Evolutionary conservation across 2,797 vertebrate species (phyloP), one percentile per base, ranked within the genome.

Genomic region (Anolis apletophallus): DNA sequence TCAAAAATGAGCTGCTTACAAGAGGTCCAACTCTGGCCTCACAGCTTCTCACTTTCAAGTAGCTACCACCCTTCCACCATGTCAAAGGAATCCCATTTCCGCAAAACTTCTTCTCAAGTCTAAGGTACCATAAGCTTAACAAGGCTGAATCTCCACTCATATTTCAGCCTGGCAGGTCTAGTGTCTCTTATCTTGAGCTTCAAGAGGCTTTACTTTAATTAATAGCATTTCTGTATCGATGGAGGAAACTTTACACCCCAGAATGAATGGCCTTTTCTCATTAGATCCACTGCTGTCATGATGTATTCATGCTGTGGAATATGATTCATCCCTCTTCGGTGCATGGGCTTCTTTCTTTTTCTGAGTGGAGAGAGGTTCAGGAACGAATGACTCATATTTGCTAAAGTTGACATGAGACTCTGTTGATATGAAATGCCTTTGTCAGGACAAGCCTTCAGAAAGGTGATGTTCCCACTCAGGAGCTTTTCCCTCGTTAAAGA

Each of bases 131-230:
- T 92, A 88, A 92, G 94, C 90, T 94, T 97, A 97, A 96, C 95
- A 84, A 96, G 95, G 94, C 95, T 95, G 93, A 91, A 95, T 96
- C 93, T 92, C 93, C 82, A 90, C 93, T 94, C 95, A 87, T 94
- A 93, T 94, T 95, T 96, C 95, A 96, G 95, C 93, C 87, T 96
- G 95, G 96, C 96, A 97, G 95, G 92, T 95, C 93, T 84, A 83
- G 92, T 72, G 94, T 91, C 90, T 87, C 93, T 90, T 95, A 93
- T 94, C 90, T 95, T 93, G 93, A 94, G 94, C 94, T 96, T 96
- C 96, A 96, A 95, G 96, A 96, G 96, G 93, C 94, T 96, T 94
- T 96, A 93, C 96, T 96, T 97, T 97, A 97, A 97, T 97, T 97
- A 97, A 96, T 96, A 95, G 94, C 94, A 95, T 95, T 94, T 96